Base-by-base conservation (phyloP, 2,113 vertebrate species). In the Pycnonotus jocosus region DNA sequence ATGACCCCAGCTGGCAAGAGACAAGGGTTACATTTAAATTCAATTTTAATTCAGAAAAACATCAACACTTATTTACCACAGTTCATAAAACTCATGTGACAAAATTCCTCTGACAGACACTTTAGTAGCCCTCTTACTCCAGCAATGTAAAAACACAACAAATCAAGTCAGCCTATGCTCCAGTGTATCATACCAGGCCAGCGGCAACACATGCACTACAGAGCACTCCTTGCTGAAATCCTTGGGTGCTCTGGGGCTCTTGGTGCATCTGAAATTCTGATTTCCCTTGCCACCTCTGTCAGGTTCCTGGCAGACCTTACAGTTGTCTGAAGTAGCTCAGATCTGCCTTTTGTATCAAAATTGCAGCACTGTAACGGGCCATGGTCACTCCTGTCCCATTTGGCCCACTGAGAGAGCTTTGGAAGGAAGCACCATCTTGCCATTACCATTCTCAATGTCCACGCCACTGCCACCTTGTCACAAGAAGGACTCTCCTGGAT, bases 31-130 rank as follows among this genome's bases (percentile, higher is more conserved):
- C 73, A 71, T 81, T 86, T 95, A 93, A 92, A 92, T 89, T 78
- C 56, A 62, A 44, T 84, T 95, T 91, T 81, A 95, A 93, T 95
- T 94, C 86, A 91, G 86, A 64, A 86, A 93, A 96, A 86, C 84
- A 91, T 93, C 92, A 91, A 88, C 86, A 81, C 92, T 96, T 95
- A 86, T 84, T 96, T 93, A 95, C 80, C 56, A 78, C 88, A 92
- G 76, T 68, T 76, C 88, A 84, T 94, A 96, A 95, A 93, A 90
- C 71, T 30, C 57, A 60, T 78, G 58, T 56, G 80, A 78, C 51
- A 88, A 86, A 95, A 94, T 71, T 92, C 65, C 51, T 84, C 82
- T 7, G 3, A 74, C 72, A 90, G 58, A 57, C 54, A 81, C 76
- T 69, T 95, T 47, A 83, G 91, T 5, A 54, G 51, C 76, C 44